Percentiles rank a stretch among this genome's conserved stretches.
These are phyloP conservation scores for Clarias fuscus DNA, from an alignment of 2,797 vertebrate genomes.

Conservation along the genomic window DNA sequence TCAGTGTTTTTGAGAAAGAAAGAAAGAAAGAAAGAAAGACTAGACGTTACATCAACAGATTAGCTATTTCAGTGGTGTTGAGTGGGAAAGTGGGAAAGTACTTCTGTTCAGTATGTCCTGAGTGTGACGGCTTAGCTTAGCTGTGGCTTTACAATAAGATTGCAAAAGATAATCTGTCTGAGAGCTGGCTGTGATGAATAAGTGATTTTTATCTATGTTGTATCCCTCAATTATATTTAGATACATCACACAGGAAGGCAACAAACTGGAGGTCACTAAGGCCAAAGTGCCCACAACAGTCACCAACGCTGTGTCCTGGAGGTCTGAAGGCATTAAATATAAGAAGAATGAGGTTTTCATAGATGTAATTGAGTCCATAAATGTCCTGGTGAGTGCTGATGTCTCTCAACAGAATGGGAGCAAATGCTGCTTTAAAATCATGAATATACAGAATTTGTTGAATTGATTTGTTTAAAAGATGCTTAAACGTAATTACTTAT, in stretches of 20 bases:
- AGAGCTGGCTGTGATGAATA: neutral
- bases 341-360: conserved; percentile 97
- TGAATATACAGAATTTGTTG: neutral
- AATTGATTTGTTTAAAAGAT: neutral
- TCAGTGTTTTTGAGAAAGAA: neutral
- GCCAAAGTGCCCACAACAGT: conserved; percentile 87
- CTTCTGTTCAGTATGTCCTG: neutral
- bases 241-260: conserved; percentile 90
- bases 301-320: conserved; percentile 94
- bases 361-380: conserved; percentile 92
- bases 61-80: conserved; percentile 6
- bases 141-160: neutral
- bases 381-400: conserved; percentile 83
- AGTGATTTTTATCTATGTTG: neutral
- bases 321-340: conserved; percentile 90
- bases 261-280: conserved; percentile 86
- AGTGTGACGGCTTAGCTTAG: neutral
- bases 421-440: neutral
- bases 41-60: neutral
- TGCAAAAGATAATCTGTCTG: neutral
- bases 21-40: neutral
- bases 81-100: neutral
- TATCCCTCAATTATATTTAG: conserved; percentile 63
- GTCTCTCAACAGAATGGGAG: neutral
- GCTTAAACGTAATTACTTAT: neutral